A percentile compares a stretch with the other conserved stretches of the same genome.
Conservation (phyloP, 2,888 invertebrate genomes). For the Rhamphomyia laevipes region DNA sequence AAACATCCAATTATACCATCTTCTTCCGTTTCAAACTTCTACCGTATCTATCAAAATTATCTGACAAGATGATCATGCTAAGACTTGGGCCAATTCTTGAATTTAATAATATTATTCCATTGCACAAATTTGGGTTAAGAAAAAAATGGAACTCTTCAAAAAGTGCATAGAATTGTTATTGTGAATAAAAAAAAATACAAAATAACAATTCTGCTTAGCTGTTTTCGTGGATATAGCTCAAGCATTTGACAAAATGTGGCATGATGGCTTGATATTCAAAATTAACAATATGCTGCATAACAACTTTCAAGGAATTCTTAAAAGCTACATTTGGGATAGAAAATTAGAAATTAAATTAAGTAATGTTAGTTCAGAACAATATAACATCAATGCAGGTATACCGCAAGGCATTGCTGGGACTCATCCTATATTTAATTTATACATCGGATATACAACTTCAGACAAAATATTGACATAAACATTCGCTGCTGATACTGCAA, state of each 20-base stretch:
- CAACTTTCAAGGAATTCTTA: background rate
- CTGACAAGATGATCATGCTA: background rate
- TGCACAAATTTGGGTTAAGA: background rate
- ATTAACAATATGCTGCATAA: background rate
- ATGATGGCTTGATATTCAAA: no score
- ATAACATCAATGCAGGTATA: background rate
- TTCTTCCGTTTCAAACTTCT: slow-evolving; percentile 1
- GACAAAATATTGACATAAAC: background rate
- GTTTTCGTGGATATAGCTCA: no score
- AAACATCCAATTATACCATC: background rate
- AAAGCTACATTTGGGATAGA: background rate
- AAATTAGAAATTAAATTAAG: background rate
- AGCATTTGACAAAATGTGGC: no score
- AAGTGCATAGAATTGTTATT: background rate
- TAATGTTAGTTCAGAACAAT: background rate
- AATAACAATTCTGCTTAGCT: no score
- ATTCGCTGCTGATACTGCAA: background rate
- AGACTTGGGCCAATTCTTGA: background rate
- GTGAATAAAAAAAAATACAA: background rate
- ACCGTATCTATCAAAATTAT: slow-evolving; percentile 3
- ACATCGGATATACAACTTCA: background rate
- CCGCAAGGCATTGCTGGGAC: background rate
- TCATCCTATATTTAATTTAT: background rate
- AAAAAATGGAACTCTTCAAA: background rate
- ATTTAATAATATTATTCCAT: background rate